These are phyloP conservation scores for Desoria tigrina DNA, from an alignment of 2,888 invertebrate species.

Conservation along the genomic window DNA sequence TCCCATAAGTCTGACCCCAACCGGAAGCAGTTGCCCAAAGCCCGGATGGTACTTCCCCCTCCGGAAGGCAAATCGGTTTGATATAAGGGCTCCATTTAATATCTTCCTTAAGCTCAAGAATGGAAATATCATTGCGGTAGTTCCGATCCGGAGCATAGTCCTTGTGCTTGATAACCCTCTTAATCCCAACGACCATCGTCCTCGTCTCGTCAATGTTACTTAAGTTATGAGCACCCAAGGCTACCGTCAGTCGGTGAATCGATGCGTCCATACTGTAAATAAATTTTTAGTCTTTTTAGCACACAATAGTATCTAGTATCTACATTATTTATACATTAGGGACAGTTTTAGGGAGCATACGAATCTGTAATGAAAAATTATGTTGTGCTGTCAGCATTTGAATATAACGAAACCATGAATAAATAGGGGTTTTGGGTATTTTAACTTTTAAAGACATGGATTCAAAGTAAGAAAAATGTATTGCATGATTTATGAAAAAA, in stretches of 20 bases:
- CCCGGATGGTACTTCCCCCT: neutral
- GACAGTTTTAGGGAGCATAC: too few relatives aligned
- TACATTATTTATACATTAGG: neutral
- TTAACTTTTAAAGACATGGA: too few relatives aligned
- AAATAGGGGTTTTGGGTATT: too few relatives aligned
- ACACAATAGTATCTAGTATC: too few relatives aligned
- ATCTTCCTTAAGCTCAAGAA: constrained; percentile 27
- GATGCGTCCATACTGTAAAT: constrained; percentile 1
- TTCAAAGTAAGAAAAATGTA: too few relatives aligned
- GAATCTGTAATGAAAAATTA: too few relatives aligned
- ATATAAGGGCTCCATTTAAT: constrained; percentile 37
- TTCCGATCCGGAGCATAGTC: constrained; percentile 7
- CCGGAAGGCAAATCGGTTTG: constrained; percentile 39
- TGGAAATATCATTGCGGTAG: constrained; percentile 30
- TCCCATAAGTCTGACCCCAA: constrained; percentile 26
- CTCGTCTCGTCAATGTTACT: neutral
- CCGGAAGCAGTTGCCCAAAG: constrained; percentile 28
- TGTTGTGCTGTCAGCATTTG: too few relatives aligned
- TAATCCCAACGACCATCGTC: constrained; percentile 9
- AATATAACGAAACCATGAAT: too few relatives aligned
- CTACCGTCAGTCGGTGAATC: constrained; percentile 6
- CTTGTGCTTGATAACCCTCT: constrained; percentile 25
- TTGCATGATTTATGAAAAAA: too few relatives aligned
- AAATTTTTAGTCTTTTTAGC: too few relatives aligned
- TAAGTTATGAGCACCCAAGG: constrained; percentile 21